Evolutionary conservation across 2,797 vertebrate species (phyloP).

Genomic region (Melanotaenia maccullochi): DNA sequence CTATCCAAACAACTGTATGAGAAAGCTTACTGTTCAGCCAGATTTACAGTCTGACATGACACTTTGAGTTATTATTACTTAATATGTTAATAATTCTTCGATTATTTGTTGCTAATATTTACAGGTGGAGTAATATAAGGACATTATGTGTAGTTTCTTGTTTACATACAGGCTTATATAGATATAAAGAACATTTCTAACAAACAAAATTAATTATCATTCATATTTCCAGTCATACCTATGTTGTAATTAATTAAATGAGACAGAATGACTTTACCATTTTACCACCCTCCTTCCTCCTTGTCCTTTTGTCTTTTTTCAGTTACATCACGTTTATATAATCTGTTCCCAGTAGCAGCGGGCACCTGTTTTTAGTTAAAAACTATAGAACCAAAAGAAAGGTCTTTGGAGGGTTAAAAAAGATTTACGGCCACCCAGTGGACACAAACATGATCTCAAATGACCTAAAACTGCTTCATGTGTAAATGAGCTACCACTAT

Average conservation of each 20-base stretch:
- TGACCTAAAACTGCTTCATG: neutral
- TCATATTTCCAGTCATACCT: neutral
- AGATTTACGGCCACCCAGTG: neutral
- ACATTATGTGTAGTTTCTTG: neutral
- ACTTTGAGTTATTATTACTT: constrained; percentile 24
- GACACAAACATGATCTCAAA: neutral
- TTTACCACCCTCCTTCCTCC: neutral
- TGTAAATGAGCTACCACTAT: neutral
- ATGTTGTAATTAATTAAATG: neutral
- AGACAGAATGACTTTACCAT: neutral
- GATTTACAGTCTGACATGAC: constrained; percentile 38
- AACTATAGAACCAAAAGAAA: neutral
- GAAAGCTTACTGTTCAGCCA: constrained; percentile 52
- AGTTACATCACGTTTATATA: neutral
- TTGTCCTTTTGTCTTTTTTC: neutral
- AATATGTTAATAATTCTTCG: constrained; percentile 10
- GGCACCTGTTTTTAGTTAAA: neutral
- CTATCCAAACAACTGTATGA: constrained; percentile 63
- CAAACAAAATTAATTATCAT: neutral
- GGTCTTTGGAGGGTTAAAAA: neutral
- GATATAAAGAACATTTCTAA: neutral
- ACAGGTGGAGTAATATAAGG: neutral
- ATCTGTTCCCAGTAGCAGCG: neutral
- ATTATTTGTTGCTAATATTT: constrained; percentile 8
- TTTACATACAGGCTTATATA: neutral